Percentiles rank a stretch among this genome's conserved stretches.
Conservation (phyloP, 2,888 invertebrate species). For the Ormyrus pomaceus region DNA sequence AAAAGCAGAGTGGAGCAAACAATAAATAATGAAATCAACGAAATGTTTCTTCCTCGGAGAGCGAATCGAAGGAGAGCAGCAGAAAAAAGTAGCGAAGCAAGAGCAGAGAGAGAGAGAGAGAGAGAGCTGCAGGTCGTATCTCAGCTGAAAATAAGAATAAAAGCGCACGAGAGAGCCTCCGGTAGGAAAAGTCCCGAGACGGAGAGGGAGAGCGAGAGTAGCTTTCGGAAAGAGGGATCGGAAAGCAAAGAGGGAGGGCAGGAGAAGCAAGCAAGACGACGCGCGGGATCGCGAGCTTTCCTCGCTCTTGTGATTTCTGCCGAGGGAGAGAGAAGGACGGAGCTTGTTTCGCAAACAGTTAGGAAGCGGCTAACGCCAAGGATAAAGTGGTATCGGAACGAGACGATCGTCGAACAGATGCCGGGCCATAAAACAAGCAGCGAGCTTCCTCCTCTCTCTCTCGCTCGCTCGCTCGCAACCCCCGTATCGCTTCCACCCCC, state of each 20-base stretch:
- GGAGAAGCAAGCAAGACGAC: slow-evolving; percentile 50
- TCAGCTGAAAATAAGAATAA: slow-evolving; percentile 59
- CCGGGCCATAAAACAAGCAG: slow-evolving; percentile 75
- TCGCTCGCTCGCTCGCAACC: slow-evolving; percentile 48
- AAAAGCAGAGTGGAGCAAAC: neutral
- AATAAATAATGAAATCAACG: slow-evolving; percentile 16
- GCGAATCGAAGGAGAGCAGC: slow-evolving; percentile 19
- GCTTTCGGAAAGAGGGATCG: slow-evolving; percentile 61
- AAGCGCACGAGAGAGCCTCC: slow-evolving; percentile 41
- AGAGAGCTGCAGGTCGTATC: slow-evolving; percentile 56
- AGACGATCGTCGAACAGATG: slow-evolving; percentile 76
- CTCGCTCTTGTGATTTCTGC: slow-evolving; percentile 48
- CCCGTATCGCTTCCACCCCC: slow-evolving; percentile 62
- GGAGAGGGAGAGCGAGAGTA: slow-evolving; percentile 44
- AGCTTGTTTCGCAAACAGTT: slow-evolving; percentile 75
- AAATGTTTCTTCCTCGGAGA: slow-evolving; percentile 17
- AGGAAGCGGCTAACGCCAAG: slow-evolving; percentile 74
- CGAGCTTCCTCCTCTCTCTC: slow-evolving; percentile 66
- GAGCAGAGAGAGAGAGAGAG: slow-evolving; percentile 42
- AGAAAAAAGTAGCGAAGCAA: slow-evolving; percentile 33
- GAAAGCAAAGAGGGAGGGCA: slow-evolving; percentile 56
- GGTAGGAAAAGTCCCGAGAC: slow-evolving; percentile 52
- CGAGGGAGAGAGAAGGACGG: slow-evolving; percentile 59
- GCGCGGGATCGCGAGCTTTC: slow-evolving; percentile 44
- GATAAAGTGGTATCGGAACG: slow-evolving; percentile 76